These are phyloP conservation scores for Nasonovia ribisnigri DNA, from an alignment of 2,888 invertebrate genomes.

Conservation along the genomic window DNA sequence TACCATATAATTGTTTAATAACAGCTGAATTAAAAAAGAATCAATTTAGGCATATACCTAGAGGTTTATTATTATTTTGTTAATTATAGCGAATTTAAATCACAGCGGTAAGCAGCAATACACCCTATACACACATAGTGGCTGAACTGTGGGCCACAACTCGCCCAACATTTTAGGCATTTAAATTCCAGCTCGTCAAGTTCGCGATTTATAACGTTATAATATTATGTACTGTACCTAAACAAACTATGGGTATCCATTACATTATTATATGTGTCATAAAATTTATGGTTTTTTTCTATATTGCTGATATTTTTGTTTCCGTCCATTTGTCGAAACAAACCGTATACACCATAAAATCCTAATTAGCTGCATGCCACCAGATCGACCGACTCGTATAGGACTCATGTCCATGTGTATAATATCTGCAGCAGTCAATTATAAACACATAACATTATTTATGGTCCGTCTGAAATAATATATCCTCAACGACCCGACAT, in stretches of 20 bases:
- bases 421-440: slow-evolving; percentile 12
- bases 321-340: background rate
- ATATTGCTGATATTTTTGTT: slow-evolving; percentile 1
- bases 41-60: background rate
- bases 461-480: slow-evolving; percentile 7
- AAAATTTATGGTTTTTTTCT: background rate
- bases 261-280: background rate
- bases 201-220: background rate
- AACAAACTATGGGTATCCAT: background rate
- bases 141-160: background rate
- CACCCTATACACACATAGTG: background rate
- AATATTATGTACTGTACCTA: background rate
- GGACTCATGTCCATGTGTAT: background rate
- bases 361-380: background rate
- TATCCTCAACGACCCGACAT: background rate
- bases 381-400: background rate
- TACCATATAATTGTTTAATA: background rate
- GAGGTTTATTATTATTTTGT: background rate
- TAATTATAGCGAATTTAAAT: background rate
- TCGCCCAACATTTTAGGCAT: background rate
- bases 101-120: background rate
- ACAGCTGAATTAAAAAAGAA: background rate
- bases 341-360: background rate
- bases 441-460: slow-evolving; percentile 9
- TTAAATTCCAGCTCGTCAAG: background rate